phyloP scores from a whole-genome alignment of 2,113 vertebrate genomes.

The Gracilinanus agilis region DNA sequence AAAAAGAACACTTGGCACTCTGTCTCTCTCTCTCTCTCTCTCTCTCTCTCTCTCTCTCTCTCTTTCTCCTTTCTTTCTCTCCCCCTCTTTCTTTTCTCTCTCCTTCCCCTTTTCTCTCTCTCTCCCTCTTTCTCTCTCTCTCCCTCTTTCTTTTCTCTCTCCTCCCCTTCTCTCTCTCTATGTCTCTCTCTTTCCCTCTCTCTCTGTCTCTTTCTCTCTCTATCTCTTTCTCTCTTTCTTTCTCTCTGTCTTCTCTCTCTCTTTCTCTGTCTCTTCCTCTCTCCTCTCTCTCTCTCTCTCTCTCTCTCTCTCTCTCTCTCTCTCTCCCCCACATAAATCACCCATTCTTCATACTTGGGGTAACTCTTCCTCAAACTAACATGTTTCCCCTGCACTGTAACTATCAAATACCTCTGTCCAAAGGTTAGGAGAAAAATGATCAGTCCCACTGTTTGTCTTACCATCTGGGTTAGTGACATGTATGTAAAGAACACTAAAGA shows the following conservation, averaged over 20 bases:
- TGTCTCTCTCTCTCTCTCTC: neutral
- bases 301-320: neutral
- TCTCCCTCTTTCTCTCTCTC: no score
- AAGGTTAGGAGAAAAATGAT: constrained; percentile 63
- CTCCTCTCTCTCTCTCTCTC: neutral
- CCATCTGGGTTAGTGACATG: constrained; percentile 80
- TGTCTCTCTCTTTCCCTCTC: neutral
- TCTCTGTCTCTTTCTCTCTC: neutral
- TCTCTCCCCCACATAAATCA: neutral
- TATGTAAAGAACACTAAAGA: constrained; percentile 77
- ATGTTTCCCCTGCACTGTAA: constrained; percentile 60
- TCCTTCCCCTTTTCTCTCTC: no score
- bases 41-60: no score
- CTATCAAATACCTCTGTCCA: constrained; percentile 42
- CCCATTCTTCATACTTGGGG: neutral
- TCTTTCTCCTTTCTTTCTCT: no score
- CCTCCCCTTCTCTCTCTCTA: no score
- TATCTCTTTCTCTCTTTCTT: neutral
- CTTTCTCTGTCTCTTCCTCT: neutral
- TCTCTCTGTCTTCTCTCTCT: neutral
- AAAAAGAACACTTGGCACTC: neutral
- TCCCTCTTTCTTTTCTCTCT: neutral
- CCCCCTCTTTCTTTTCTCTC: no score
- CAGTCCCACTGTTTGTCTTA: constrained; percentile 53
- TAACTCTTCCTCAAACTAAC: constrained; percentile 39